Evolutionary conservation across 1,140 invertebrate genomes (phyloP).

Genomic region (Ladona fulva): DNA sequence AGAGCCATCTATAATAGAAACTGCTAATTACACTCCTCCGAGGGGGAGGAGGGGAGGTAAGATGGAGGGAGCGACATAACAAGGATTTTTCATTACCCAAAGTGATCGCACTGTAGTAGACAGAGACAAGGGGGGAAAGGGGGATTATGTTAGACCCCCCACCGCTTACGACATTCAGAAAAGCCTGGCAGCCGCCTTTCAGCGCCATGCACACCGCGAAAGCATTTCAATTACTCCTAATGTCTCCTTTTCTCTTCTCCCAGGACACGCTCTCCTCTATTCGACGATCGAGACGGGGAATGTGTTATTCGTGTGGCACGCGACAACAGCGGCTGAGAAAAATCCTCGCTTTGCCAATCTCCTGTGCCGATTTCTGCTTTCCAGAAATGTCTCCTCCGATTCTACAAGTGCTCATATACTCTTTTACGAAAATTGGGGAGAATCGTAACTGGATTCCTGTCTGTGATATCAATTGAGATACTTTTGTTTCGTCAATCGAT

Average conservation of each 20-base stretch:
- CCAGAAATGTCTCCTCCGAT: too few relatives aligned
- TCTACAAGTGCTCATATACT: too few relatives aligned
- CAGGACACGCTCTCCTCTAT: neutral
- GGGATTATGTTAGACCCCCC: neutral
- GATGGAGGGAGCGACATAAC: neutral
- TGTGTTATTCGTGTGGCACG: too few relatives aligned
- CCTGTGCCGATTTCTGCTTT: too few relatives aligned
- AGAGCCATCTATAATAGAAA: neutral
- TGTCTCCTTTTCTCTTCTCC: neutral
- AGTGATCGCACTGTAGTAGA: neutral
- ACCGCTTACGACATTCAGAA: neutral
- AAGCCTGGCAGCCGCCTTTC: neutral
- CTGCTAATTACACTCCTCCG: neutral
- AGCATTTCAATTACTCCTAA: slow-evolving; percentile 7
- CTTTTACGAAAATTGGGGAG: too few relatives aligned
- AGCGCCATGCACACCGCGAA: neutral
- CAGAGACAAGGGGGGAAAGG: neutral
- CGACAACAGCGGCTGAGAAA: too few relatives aligned
- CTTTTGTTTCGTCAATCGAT: too few relatives aligned
- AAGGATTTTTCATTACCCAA: neutral
- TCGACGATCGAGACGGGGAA: too few relatives aligned
- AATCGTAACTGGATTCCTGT: too few relatives aligned
- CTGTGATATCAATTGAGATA: too few relatives aligned
- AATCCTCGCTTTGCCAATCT: too few relatives aligned
- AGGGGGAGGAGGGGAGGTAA: neutral